Percentiles rank a stretch among this genome's conserved stretches.
Evolutionary conservation across 1,140 invertebrate species (phyloP).

Genomic region (Chlorops oryzae): DNA sequence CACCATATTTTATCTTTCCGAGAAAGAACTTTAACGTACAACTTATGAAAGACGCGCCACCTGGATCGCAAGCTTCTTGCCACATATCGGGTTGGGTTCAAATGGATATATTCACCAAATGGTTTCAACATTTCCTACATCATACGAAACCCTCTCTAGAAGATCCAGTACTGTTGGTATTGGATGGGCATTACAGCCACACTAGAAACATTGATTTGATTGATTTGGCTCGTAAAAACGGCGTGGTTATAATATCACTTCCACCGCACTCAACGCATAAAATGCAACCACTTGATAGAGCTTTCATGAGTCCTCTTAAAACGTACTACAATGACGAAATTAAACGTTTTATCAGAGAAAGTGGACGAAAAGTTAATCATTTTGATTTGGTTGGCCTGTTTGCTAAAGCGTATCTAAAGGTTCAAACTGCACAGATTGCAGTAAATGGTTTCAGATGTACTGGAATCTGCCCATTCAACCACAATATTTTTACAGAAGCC

Average conservation of each 20-base stretch:
- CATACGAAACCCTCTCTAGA: no score
- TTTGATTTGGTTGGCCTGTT: constrained; percentile 28
- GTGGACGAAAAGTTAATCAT: constrained; percentile 28
- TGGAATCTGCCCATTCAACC: no score
- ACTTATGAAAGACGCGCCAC: constrained; percentile 22
- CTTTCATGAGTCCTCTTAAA: constrained; percentile 43
- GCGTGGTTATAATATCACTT: no score
- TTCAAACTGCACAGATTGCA: no score
- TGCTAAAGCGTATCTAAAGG: constrained; percentile 31
- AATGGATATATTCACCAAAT: constrained; percentile 35
- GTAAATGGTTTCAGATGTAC: no score
- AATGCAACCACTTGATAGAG: constrained; percentile 43
- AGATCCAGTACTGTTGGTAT: constrained; percentile 36
- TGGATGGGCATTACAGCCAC: no score
- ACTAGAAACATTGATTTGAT: no score
- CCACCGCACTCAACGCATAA: constrained; percentile 43
- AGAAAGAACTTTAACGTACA: constrained; percentile 22
- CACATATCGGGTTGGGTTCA: constrained; percentile 39
- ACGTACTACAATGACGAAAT: constrained; percentile 32
- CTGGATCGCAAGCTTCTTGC: constrained; percentile 24
- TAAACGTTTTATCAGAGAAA: constrained; percentile 25
- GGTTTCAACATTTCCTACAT: constrained; percentile 43
- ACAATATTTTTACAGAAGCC: no score
- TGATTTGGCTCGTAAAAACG: no score
- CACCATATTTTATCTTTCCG: constrained; percentile 41